These are phyloP conservation scores for Hippocampus abdominalis DNA, from an alignment of 2,113 vertebrate species.

Conservation along the genomic window DNA sequence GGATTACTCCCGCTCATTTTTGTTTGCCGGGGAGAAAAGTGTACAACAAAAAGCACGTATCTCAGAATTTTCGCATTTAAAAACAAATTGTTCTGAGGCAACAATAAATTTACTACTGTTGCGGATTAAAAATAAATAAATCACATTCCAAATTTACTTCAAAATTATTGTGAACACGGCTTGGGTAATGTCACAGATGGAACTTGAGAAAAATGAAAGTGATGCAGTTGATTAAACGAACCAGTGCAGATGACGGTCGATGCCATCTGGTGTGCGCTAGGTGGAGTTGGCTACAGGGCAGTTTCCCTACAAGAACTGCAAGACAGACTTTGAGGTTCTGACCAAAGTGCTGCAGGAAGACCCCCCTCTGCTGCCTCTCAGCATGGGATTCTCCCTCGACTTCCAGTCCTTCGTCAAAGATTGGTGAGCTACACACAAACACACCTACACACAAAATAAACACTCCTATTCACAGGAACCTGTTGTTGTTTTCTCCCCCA, in stretches of 20 bases:
- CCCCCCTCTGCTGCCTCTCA: slow-evolving; percentile 84
- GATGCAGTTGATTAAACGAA: neutral
- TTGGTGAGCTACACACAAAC: slow-evolving; percentile 68
- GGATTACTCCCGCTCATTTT: too few species aligned
- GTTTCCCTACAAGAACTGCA: slow-evolving; percentile 95
- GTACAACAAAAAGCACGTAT: too few species aligned
- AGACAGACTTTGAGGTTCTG: slow-evolving; percentile 95
- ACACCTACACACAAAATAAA: neutral
- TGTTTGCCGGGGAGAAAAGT: neutral
- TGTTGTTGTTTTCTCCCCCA: neutral
- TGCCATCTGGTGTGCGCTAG: slow-evolving; percentile 49
- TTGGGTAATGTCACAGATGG: too few species aligned
- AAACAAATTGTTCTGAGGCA: too few species aligned
- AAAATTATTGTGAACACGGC: too few species aligned
- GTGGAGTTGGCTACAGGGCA: slow-evolving; percentile 93
- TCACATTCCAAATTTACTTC: too few species aligned
- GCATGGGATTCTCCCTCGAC: slow-evolving; percentile 92
- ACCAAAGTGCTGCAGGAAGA: slow-evolving; percentile 97
- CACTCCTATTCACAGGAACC: neutral
- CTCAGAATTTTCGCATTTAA: too few species aligned
- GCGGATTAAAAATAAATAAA: too few species aligned
- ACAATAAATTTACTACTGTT: too few species aligned
- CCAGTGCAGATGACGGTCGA: slow-evolving; percentile 3
- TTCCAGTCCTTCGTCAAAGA: slow-evolving; percentile 97
- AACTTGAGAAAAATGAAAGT: neutral